Percentiles rank a stretch among this genome's conserved stretches.
Conservation (phyloP, 1,140 invertebrate species). For the Sweltsa coloradensis region DNA sequence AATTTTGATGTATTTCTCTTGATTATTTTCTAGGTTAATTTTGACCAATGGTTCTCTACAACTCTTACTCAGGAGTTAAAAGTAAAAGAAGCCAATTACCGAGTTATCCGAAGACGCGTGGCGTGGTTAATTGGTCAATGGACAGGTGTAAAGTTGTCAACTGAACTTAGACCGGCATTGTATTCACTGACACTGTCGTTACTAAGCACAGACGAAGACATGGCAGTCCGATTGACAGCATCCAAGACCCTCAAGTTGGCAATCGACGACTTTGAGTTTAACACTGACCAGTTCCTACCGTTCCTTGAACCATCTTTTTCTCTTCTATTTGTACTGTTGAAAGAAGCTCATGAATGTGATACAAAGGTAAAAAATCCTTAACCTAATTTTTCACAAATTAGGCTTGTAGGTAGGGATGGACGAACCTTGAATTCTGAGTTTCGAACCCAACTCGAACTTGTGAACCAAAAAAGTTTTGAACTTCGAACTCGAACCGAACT, state of each 20-base stretch:
- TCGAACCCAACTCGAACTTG: no score
- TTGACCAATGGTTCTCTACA: conserved; percentile 85
- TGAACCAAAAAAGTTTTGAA: no score
- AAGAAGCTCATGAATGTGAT: conserved; percentile 83
- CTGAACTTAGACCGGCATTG: conserved; percentile 60
- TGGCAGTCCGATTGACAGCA: conserved; percentile 73
- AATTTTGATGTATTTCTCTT: no score
- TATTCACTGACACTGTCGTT: conserved; percentile 68
- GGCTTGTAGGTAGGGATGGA: no score
- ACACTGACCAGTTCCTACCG: conserved; percentile 67
- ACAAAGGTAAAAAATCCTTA: conserved; percentile 57
- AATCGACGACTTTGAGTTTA: conserved; percentile 89
- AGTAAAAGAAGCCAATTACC: conserved; percentile 70
- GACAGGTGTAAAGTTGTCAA: conserved; percentile 75
- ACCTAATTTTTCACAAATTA: no score
- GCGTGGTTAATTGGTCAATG: conserved; percentile 80
- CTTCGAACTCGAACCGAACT: no score
- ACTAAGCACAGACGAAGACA: conserved; percentile 55
- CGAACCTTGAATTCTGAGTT: no score
- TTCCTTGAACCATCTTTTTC: conserved; percentile 66
- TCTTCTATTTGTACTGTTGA: conserved; percentile 69
- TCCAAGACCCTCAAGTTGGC: conserved; percentile 61
- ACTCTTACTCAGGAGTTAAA: conserved; percentile 71
- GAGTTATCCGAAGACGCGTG: conserved; percentile 76
- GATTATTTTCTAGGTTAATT: conserved; percentile 79